These are phyloP conservation scores for Charina bottae DNA, from an alignment of 2,113 vertebrate genomes.

Conservation along the genomic window DNA sequence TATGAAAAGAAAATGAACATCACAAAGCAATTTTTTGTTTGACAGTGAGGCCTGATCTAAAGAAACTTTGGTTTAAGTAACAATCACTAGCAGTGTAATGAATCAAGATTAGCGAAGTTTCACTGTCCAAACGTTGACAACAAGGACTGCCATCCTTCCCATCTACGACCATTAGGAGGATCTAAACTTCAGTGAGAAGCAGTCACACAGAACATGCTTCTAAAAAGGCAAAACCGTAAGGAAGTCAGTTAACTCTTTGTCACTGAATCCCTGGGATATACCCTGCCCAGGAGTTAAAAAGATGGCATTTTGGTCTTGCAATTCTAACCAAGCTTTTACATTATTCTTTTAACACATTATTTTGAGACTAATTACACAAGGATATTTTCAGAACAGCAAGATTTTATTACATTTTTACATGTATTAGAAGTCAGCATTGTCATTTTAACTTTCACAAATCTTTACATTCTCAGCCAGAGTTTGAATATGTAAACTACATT, in stretches of 20 bases:
- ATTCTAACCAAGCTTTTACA: not conserved
- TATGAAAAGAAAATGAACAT: not conserved
- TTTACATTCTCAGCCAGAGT: not conserved
- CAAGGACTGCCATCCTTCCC: not conserved
- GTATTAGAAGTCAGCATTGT: not conserved
- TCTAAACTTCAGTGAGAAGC: not conserved
- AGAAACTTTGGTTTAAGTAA: not conserved
- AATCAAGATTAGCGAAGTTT: not conserved
- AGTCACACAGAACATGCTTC: not conserved
- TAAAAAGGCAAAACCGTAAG: not conserved
- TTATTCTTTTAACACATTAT: not conserved
- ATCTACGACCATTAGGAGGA: not conserved
- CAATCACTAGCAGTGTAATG: not conserved
- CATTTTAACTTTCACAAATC: not conserved
- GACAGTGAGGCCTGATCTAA: not conserved
- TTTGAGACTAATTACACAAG: not conserved
- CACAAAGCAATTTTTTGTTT: too few relatives aligned
- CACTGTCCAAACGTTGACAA: not conserved
- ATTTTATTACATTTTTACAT: not conserved
- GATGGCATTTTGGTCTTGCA: not conserved
- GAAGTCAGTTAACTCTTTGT: too few relatives aligned
- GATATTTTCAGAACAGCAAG: not conserved
- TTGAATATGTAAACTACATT: not conserved
- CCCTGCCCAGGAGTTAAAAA: not conserved
- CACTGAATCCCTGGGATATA: not conserved